phyloP scores from a whole-genome alignment of 2,888 invertebrate species.

The Drosophila niveifrons region DNA sequence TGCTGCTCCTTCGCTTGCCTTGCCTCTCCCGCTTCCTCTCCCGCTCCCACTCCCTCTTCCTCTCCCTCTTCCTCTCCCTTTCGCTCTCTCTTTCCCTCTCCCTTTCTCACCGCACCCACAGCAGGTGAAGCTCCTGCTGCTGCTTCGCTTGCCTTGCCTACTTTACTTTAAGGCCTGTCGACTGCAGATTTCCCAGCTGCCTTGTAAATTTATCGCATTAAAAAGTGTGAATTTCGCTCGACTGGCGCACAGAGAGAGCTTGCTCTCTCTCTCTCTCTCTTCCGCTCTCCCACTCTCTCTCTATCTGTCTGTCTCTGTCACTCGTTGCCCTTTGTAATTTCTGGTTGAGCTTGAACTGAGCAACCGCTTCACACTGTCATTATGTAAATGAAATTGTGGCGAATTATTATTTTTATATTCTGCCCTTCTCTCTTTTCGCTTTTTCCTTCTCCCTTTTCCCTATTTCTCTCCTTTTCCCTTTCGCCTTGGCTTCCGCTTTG shows the following conservation, averaged over 20 bases:
- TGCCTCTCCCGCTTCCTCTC: background rate
- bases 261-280: constrained; percentile 1
- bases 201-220: constrained; percentile 83
- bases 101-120: background rate
- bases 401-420: constrained; percentile 67
- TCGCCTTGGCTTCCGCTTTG: constrained; percentile 21
- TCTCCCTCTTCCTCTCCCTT: background rate
- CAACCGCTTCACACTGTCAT: constrained; percentile 75
- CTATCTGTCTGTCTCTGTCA: background rate
- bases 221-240: constrained; percentile 75
- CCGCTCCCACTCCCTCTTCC: background rate
- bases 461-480: constrained; percentile 4
- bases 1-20: constrained; percentile 18
- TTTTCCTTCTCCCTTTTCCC: constrained; percentile 3
- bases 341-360: constrained; percentile 23
- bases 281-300: background rate
- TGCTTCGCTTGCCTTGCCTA: constrained; percentile 41
- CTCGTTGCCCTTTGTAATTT: constrained; percentile 36
- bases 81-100: background rate
- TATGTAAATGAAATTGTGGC: constrained; percentile 83
- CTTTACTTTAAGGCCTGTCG: constrained; percentile 69
- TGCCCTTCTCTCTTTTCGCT: constrained; percentile 12
- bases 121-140: constrained; percentile 25
- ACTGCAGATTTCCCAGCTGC: constrained; percentile 79
- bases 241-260: constrained; percentile 13